Base-by-base conservation (phyloP, 2,113 vertebrate species). In the Leptodactylus fuscus region DNA sequence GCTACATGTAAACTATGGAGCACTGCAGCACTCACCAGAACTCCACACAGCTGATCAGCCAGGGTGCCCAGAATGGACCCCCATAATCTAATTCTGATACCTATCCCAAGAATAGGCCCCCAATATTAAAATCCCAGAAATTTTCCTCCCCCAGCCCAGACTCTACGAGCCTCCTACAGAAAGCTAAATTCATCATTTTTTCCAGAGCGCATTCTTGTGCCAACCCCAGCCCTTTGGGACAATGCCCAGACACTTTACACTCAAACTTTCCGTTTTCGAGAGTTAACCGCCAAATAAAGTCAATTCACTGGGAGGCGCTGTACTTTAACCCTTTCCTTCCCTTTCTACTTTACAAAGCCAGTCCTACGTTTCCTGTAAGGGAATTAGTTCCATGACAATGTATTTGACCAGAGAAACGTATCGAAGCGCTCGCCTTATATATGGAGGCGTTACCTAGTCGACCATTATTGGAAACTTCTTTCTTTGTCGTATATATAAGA, bases 241-340 rank as follows among this genome's bases (percentile, higher is more conserved):
- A 24, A 18, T 51, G 73, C 58, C 82, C 73, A 85, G 82, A 78
- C 5, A 53, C 34, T 51, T 83, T 60, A 79, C 53, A 83, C 62
- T 69, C 32, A 83, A 74, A 74, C 49, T 83, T 83, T 83, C 81
- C 81, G 55, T 75, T 74, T 27, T 41, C 20, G 27, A 34, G 13
- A n/a, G 67, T 81, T 71, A 51, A 38, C 65, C 65, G 4, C 24
- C 44, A 38, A 53, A 71, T 53, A 82, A 38, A 36, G 69, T n/a
- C 46, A 34, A 24, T n/a, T 82, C 29, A 13, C 32, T 10, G 15
- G 65, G 18, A 36, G 5, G 6, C 11, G 8, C 18, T 38, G 3
- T 36, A 36, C 34, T 27, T 65, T 80, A 81, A 81, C 79, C 22
- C n/a, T 67, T 81, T 75, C 41, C 6, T 34, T 27, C 71, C 5